A percentile compares a stretch with the other conserved stretches of the same genome.
These are phyloP conservation scores for Grammatotria lemairii DNA, from an alignment of 2,113 vertebrate genomes.

Conservation along the genomic window DNA sequence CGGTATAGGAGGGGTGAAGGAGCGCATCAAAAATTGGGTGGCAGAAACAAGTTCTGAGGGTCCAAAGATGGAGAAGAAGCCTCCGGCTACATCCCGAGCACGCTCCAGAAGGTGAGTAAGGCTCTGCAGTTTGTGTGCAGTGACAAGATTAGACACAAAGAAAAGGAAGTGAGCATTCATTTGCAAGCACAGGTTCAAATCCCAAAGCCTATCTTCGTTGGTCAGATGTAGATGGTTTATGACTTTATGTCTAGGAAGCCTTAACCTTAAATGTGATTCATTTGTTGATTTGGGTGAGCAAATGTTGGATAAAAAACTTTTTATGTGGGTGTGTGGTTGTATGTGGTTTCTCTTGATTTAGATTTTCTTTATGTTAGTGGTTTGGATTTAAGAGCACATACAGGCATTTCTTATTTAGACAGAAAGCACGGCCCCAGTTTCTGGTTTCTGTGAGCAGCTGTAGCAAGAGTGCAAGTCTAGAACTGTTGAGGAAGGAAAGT, in stretches of 20 bases:
- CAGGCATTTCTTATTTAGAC: background rate
- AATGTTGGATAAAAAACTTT: background rate
- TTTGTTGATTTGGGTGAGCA: background rate
- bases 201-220: background rate
- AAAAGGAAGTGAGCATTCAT: background rate
- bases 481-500: background rate
- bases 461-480: background rate
- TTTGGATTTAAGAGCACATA: background rate
- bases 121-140: background rate
- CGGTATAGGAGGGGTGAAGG: conserved; percentile 42
- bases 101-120: conserved; percentile 38
- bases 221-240: background rate
- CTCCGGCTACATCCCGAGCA: background rate
- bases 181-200: background rate
- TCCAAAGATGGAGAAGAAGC: conserved; percentile 4
- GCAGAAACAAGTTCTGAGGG: background rate
- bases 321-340: background rate
- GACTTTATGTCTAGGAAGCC: background rate
- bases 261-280: background rate
- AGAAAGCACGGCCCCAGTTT: background rate
- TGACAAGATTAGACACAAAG: background rate
- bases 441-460: background rate
- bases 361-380: background rate
- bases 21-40: conserved; percentile 58
- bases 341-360: background rate